Evolutionary conservation across 2,113 vertebrate genomes (phyloP), one percentile per base, ranked within the genome.

Genomic region (Danionella cerebrum): DNA sequence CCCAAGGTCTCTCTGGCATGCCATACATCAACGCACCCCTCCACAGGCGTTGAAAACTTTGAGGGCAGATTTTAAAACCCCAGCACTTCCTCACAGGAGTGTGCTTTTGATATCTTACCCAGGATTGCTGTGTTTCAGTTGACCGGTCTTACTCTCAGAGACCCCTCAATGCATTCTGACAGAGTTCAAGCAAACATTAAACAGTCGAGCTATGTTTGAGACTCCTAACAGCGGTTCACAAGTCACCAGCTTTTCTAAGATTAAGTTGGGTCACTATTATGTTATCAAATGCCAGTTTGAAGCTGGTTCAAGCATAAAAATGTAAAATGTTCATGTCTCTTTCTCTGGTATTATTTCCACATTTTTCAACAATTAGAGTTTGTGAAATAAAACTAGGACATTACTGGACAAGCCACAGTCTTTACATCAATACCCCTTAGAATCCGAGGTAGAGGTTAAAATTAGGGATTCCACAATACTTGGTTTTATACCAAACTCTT

Each of bases 351-450:
- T n/a, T n/a, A n/a, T n/a, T n/a, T n/a, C n/a, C n/a, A n/a, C n/a
- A n/a, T n/a, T n/a, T n/a, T n/a, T n/a, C n/a, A n/a, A n/a, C n/a
- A n/a, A n/a, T n/a, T n/a, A n/a, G n/a, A n/a, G n/a, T n/a, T n/a
- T n/a, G n/a, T n/a, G n/a, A n/a, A n/a, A n/a, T n/a, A n/a, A n/a
- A n/a, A n/a, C n/a, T n/a, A n/a, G n/a, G n/a, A n/a, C n/a, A n/a
- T n/a, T n/a, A n/a, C n/a, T 60, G 53, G 60, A 57, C 67, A 66
- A 65, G 57, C 29, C 67, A 69, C 29, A 65, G 54, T 18, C 73
- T 48, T 16, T 35, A 45, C 19, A n/a, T n/a, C n/a, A n/a, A n/a
- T n/a, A n/a, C n/a, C n/a, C n/a, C n/a, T n/a, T n/a, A n/a, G n/a
- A n/a, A n/a, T n/a, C n/a, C n/a, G n/a, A n/a, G n/a, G n/a, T n/a